These are phyloP conservation scores for Gallinago media DNA, from an alignment of 2,113 vertebrate genomes.

Conservation along the genomic window DNA sequence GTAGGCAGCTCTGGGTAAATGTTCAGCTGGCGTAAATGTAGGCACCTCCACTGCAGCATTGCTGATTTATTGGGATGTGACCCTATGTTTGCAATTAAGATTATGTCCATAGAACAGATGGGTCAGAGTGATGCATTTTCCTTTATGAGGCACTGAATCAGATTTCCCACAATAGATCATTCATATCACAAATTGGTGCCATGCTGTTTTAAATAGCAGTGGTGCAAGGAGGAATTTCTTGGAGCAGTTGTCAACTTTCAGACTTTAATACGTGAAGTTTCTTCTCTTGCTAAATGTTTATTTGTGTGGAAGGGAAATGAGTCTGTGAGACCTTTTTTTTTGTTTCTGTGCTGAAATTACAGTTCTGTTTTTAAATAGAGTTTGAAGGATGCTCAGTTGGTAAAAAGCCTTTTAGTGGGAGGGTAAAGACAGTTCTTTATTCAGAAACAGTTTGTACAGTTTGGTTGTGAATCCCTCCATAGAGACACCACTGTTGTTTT, in stretches of 20 bases:
- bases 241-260: conserved; percentile 40
- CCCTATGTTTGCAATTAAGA: conserved; percentile 67
- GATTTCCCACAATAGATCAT: background rate
- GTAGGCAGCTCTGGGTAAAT: background rate
- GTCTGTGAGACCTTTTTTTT: conserved; percentile 6
- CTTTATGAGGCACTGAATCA: conserved; percentile 7
- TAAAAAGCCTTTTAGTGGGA: conserved; percentile 52
- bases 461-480: conserved; percentile 1
- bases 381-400: conserved; percentile 45
- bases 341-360: conserved; percentile 40
- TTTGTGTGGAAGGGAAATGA: background rate
- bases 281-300: conserved; percentile 17
- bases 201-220: background rate
- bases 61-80: conserved; percentile 54
- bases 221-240: background rate
- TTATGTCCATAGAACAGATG: conserved; percentile 45
- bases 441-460: conserved; percentile 31
- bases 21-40: background rate
- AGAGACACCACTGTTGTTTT: background rate
- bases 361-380: conserved; percentile 37
- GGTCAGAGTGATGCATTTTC: conserved; percentile 48
- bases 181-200: background rate
- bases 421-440: background rate
- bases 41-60: conserved; percentile 7
- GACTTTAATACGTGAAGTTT: background rate